These are phyloP conservation scores for Pandion haliaetus DNA, from an alignment of 2,113 vertebrate genomes.

Conservation along the genomic window DNA sequence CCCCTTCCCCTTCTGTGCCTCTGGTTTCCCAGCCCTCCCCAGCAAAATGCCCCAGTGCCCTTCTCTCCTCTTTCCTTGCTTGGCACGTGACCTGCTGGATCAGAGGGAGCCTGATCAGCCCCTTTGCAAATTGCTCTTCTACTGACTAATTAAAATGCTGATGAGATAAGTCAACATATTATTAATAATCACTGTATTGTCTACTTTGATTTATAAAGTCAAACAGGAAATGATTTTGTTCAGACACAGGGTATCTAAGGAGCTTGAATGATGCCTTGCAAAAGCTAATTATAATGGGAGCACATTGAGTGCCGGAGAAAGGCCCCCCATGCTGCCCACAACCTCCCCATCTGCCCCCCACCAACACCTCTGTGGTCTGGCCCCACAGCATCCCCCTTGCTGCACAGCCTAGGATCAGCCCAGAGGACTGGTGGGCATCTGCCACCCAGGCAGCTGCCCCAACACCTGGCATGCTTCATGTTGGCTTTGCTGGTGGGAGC, in stretches of 20 bases:
- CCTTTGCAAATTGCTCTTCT: constrained; percentile 52
- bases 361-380: background rate
- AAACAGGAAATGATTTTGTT: constrained; percentile 34
- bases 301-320: background rate
- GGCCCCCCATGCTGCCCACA: background rate
- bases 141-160: constrained; percentile 57
- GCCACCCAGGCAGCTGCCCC: background rate
- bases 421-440: background rate
- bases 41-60: background rate
- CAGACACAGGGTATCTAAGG: background rate
- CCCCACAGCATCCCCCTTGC: background rate
- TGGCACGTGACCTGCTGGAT: background rate
- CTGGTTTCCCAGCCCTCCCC: background rate
- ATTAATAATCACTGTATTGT: constrained; percentile 60
- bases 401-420: background rate
- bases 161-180: constrained; percentile 67
- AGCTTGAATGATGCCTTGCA: background rate
- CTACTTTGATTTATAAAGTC: constrained; percentile 60
- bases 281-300: background rate
- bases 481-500: background rate
- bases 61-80: background rate
- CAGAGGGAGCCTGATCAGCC: background rate
- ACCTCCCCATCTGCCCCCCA: background rate
- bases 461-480: fast-evolving
- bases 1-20: background rate